Conservation (phyloP, 1,140 invertebrate species). For the Dryas iulia region DNA sequence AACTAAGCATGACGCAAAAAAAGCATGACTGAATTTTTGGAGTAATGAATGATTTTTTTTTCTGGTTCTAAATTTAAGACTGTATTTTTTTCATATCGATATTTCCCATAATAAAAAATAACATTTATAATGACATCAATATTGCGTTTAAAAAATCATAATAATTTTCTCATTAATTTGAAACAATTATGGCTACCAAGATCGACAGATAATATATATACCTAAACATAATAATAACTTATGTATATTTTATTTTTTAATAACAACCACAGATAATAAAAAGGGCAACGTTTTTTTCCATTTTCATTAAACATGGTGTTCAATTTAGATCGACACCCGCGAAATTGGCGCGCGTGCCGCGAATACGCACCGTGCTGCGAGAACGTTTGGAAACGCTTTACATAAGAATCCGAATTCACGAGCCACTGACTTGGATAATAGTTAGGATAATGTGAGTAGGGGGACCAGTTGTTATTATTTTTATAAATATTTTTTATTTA, state of each 20-base stretch:
- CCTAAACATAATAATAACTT: too few relatives aligned
- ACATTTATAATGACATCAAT: too few relatives aligned
- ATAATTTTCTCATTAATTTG: too few relatives aligned
- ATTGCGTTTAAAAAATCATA: too few relatives aligned
- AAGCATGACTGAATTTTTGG: too few relatives aligned
- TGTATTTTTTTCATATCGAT: too few relatives aligned
- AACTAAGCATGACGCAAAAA: too few relatives aligned
- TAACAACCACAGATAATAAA: constrained; percentile 19
- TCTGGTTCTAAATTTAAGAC: too few relatives aligned
- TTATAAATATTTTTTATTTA: neutral
- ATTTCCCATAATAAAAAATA: too few relatives aligned
- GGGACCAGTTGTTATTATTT: neutral
- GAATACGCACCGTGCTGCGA: constrained; percentile 47
- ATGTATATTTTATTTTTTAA: neutral
- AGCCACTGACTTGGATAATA: constrained; percentile 65
- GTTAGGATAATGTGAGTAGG: constrained; percentile 33
- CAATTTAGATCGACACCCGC: constrained; percentile 55
- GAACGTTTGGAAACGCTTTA: constrained; percentile 50
- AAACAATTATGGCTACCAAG: too few relatives aligned
- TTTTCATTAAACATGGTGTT: constrained; percentile 52
- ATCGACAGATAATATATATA: too few relatives aligned
- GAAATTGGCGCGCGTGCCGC: constrained; percentile 63
- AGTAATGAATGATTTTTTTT: too few relatives aligned
- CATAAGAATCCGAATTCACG: constrained; percentile 69
- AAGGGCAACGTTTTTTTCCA: constrained; percentile 29